Percentiles rank a stretch among this genome's conserved stretches.
phyloP scores from a whole-genome alignment of 2,888 invertebrate species.

The Harpalus rufipes region DNA sequence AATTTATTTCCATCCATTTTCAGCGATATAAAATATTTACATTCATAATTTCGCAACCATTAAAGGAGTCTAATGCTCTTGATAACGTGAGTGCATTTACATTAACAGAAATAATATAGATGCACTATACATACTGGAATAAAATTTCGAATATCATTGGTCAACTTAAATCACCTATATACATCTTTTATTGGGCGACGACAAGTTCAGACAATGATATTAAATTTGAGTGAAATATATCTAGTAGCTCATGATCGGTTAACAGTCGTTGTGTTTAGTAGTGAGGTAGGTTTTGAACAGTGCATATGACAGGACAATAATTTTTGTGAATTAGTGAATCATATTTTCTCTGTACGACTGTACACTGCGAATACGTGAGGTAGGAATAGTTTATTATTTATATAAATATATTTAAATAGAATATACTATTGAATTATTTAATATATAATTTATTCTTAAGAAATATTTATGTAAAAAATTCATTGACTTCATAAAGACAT shows the following conservation, averaged over 20 bases:
- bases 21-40: constrained; percentile 34
- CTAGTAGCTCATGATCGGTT: background rate
- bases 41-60: constrained; percentile 24
- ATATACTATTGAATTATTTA: too few species aligned
- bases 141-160: background rate
- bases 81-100: background rate
- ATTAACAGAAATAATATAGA: constrained; percentile 5
- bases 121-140: constrained; percentile 18
- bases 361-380: too few species aligned
- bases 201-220: constrained; percentile 16
- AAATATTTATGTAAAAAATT: too few species aligned
- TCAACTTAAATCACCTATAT: constrained; percentile 53
- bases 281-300: constrained; percentile 33
- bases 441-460: too few species aligned
- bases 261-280: background rate
- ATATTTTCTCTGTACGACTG: too few species aligned
- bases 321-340: background rate
- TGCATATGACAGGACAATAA: constrained; percentile 10
- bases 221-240: constrained; percentile 21
- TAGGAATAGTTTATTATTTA: too few species aligned
- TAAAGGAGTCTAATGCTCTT: constrained; percentile 22
- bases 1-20: background rate
- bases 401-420: too few species aligned
- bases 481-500: too few species aligned
- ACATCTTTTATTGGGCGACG: constrained; percentile 9